Evolutionary conservation across 2,888 invertebrate genomes (phyloP).

Genomic region (Cephus spinipes): DNA sequence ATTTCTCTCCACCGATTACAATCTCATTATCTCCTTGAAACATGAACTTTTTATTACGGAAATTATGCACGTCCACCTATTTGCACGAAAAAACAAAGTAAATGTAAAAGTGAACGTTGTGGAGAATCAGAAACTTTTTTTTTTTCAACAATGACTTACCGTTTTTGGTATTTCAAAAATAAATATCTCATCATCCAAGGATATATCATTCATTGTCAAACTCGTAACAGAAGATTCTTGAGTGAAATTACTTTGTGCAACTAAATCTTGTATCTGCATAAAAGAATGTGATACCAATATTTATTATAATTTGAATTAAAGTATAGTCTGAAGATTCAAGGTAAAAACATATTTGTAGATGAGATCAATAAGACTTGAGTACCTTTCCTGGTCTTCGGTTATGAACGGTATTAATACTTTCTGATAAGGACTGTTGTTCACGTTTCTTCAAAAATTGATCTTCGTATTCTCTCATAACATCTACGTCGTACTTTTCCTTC

Average conservation of each 20-base stretch:
- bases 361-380: not conserved
- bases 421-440: not conserved
- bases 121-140: not conserved
- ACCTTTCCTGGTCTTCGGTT: not conserved
- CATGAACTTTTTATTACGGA: slow-evolving; percentile 25
- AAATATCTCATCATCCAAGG: slow-evolving; percentile 41
- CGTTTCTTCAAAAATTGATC: not conserved
- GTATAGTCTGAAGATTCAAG: not conserved
- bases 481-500: not conserved
- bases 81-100: not conserved
- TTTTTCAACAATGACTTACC: slow-evolving; percentile 25
- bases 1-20: slow-evolving; percentile 33
- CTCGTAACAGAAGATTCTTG: slow-evolving; percentile 12
- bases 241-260: slow-evolving; percentile 30
- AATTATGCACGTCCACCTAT: slow-evolving; percentile 14
- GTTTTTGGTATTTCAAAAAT: slow-evolving; percentile 42
- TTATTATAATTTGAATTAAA: not conserved
- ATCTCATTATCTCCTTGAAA: slow-evolving; percentile 32
- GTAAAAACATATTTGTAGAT: not conserved
- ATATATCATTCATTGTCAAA: slow-evolving; percentile 27
- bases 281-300: not conserved
- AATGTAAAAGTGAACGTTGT: not conserved
- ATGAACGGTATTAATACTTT: not conserved
- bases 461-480: not conserved
- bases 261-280: slow-evolving; percentile 37